Evolutionary conservation across 2,888 invertebrate genomes (phyloP).

Genomic region (Creontiades dilutus): DNA sequence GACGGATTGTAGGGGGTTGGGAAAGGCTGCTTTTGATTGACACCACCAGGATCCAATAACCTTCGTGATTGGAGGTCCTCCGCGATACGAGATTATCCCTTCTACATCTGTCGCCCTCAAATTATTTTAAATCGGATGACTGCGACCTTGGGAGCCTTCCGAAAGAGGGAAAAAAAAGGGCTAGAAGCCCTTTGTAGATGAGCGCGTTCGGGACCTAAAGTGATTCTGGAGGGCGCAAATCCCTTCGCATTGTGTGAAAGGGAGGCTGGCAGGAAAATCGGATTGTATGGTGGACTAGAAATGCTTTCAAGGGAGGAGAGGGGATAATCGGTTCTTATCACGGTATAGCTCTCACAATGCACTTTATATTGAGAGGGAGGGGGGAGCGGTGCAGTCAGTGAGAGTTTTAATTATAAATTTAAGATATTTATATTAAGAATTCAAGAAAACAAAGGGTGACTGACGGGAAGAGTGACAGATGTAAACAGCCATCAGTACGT

Average conservation of each 20-base stretch:
- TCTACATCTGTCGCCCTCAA: constrained; percentile 67
- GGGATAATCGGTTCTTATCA: constrained; percentile 69
- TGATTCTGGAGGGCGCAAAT: constrained; percentile 65
- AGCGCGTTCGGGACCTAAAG: constrained; percentile 59
- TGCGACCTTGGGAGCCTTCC: constrained; percentile 41
- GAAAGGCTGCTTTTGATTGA: constrained; percentile 48
- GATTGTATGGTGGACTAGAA: constrained; percentile 63
- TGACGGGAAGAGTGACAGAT: background rate
- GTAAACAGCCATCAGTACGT: too few species aligned
- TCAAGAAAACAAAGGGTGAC: background rate
- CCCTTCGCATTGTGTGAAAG: constrained; percentile 49
- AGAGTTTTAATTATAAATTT: constrained; percentile 36
- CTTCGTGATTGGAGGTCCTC: constrained; percentile 50
- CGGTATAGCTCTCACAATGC: constrained; percentile 58
- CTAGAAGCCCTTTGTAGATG: constrained; percentile 55
- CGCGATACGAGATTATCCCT: constrained; percentile 51
- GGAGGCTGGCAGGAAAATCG: constrained; percentile 53
- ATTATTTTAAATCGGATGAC: constrained; percentile 68
- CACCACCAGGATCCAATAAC: constrained; percentile 68
- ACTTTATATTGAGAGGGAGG: constrained; percentile 42
- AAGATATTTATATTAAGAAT: background rate
- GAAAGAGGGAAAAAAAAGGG: constrained; percentile 12
- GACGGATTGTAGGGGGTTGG: background rate
- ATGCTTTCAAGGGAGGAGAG: constrained; percentile 47
- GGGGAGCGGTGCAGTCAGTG: constrained; percentile 18